Percentiles rank a stretch among this genome's conserved stretches.
Conservation (phyloP, 2,888 invertebrate genomes). For the Nomada hirtipes region DNA sequence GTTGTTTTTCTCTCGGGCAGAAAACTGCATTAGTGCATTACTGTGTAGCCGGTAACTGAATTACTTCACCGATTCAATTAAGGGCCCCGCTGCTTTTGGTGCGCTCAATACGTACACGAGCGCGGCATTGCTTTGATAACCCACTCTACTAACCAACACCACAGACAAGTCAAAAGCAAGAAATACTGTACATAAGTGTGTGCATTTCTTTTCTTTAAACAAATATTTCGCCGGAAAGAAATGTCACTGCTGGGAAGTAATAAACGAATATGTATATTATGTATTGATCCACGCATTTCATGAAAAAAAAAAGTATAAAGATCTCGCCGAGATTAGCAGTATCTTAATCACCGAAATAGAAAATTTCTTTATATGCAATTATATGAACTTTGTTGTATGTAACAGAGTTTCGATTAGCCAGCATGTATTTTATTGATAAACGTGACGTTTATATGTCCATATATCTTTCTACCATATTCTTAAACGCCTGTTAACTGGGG, state of each 20-base stretch:
- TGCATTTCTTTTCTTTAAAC: constrained; percentile 23
- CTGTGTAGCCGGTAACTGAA: constrained; percentile 54
- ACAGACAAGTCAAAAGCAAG: constrained; percentile 36
- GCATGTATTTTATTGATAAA: no score
- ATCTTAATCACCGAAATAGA: no score
- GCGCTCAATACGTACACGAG: constrained; percentile 56
- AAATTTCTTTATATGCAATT: no score
- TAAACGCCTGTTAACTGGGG: no score
- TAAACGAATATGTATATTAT: neutral
- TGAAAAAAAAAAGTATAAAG: no score
- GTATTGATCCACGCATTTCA: no score
- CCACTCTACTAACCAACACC: constrained; percentile 38
- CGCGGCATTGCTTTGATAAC: constrained; percentile 53
- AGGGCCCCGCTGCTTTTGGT: constrained; percentile 30
- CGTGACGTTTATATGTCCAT: no score
- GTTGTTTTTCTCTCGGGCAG: constrained; percentile 49
- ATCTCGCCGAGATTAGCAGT: no score
- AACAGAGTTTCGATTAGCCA: no score
- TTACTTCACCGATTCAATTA: constrained; percentile 57
- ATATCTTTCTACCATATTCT: no score
- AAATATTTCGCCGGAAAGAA: neutral
- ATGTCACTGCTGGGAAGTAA: neutral
- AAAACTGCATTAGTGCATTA: constrained; percentile 66
- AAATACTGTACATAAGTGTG: constrained; percentile 1
- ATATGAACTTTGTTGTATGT: no score